phyloP scores from a whole-genome alignment of 2,113 vertebrate genomes.

The Abramis brama region DNA sequence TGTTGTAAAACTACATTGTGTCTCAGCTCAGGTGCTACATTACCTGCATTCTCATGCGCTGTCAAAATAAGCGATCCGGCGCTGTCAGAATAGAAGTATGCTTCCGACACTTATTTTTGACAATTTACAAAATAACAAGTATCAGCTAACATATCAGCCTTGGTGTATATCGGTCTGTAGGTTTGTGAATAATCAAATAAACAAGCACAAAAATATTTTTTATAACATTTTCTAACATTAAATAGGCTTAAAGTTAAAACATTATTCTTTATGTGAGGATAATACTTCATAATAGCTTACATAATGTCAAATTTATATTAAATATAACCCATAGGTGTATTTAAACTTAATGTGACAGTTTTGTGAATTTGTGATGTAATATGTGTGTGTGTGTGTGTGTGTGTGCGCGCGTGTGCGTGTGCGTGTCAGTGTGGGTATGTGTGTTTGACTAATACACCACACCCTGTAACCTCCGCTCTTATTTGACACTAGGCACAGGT shows the following conservation, averaged over 20 bases:
- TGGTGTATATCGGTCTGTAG: background rate
- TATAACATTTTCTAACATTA: too few species aligned
- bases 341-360: background rate
- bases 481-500: constrained; percentile 11
- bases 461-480: background rate
- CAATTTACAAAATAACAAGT: background rate
- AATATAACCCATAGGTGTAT: background rate
- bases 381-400: background rate
- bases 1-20: too few species aligned
- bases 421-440: background rate
- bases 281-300: background rate
- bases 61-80: too few species aligned
- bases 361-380: background rate
- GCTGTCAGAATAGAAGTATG: too few species aligned
- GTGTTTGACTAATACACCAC: background rate
- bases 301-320: background rate
- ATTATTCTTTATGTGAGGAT: background rate
- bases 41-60: too few species aligned
- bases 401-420: background rate
- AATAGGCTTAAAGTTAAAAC: background rate
- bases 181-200: background rate
- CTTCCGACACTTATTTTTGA: background rate
- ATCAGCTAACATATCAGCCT: background rate
- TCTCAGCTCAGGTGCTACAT: too few species aligned
- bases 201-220: background rate